These are phyloP conservation scores for Narcine bancroftii DNA, from an alignment of 2,113 vertebrate genomes.

Conservation along the genomic window DNA sequence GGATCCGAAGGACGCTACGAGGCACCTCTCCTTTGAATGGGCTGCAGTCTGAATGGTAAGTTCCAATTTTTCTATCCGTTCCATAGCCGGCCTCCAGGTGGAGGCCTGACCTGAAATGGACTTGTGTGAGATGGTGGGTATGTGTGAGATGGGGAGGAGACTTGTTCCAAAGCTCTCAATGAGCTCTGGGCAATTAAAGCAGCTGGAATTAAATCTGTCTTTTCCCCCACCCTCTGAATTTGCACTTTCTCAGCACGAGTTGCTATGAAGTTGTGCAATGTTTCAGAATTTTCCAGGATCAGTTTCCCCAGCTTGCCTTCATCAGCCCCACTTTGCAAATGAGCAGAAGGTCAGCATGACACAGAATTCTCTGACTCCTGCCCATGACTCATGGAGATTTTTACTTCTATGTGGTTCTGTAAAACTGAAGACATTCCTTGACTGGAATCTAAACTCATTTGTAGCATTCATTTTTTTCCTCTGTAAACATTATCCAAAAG, in stretches of 20 bases:
- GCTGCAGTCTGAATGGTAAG: too few relatives aligned
- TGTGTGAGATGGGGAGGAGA: too few relatives aligned
- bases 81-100: too few relatives aligned
- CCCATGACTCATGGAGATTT: slow-evolving; percentile 1
- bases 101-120: too few relatives aligned
- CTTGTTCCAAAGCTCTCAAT: not conserved
- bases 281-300: not conserved
- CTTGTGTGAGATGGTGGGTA: not conserved
- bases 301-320: not conserved
- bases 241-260: not conserved
- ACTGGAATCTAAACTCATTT: not conserved
- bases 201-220: too few relatives aligned
- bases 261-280: too few relatives aligned
- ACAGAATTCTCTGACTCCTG: slow-evolving; percentile 11
- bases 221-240: too few relatives aligned
- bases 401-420: not conserved
- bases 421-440: not conserved
- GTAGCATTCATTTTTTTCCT: not conserved
- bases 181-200: not conserved
- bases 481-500: not conserved
- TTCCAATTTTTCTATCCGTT: too few relatives aligned
- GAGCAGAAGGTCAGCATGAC: not conserved
- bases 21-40: too few relatives aligned
- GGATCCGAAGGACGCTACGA: too few relatives aligned
- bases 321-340: not conserved